These are phyloP conservation scores for Sebastes minor DNA, from an alignment of 2,797 vertebrate genomes.

Conservation along the genomic window DNA sequence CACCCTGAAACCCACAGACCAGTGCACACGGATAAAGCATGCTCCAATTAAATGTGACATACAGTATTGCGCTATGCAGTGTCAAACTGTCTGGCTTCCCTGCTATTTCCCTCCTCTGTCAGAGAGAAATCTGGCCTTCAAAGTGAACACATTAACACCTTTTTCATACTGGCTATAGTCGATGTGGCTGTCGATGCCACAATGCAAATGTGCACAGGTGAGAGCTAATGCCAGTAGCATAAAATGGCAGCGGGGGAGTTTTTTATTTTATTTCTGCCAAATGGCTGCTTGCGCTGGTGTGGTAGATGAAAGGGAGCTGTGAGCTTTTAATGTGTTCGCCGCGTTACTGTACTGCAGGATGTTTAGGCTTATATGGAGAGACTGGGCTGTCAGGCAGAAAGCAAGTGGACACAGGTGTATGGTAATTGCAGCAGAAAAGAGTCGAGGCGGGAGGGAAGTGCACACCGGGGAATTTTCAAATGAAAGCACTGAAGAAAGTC, in stretches of 20 bases:
- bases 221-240: slow-evolving; percentile 42
- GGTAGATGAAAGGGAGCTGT: slow-evolving; percentile 63
- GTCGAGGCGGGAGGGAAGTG: slow-evolving; percentile 39
- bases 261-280: slow-evolving; percentile 26
- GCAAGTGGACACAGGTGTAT: slow-evolving; percentile 68
- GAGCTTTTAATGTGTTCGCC: slow-evolving; percentile 53
- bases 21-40: slow-evolving; percentile 25
- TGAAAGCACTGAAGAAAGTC: slow-evolving; percentile 49
- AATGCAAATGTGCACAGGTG: slow-evolving; percentile 59
- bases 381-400: slow-evolving; percentile 58
- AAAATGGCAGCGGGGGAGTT: slow-evolving; percentile 46
- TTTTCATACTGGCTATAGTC: slow-evolving; percentile 10
- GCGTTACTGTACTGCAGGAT: slow-evolving; percentile 52
- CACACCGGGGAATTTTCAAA: slow-evolving; percentile 46
- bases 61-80: neutral
- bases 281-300: slow-evolving; percentile 51
- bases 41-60: slow-evolving; percentile 55
- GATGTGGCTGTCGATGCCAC: slow-evolving; percentile 33
- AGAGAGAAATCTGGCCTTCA: slow-evolving; percentile 28
- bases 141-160: slow-evolving; percentile 32
- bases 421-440: slow-evolving; percentile 58
- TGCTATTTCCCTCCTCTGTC: neutral
- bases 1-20: slow-evolving; percentile 21
- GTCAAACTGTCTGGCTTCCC: slow-evolving; percentile 44
- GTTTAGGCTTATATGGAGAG: slow-evolving; percentile 50